A percentile compares a stretch with the other conserved stretches of the same genome.
These are phyloP conservation scores for Motacilla tschutschensis DNA, from an alignment of 2,113 vertebrate genomes.

Conservation along the genomic window DNA sequence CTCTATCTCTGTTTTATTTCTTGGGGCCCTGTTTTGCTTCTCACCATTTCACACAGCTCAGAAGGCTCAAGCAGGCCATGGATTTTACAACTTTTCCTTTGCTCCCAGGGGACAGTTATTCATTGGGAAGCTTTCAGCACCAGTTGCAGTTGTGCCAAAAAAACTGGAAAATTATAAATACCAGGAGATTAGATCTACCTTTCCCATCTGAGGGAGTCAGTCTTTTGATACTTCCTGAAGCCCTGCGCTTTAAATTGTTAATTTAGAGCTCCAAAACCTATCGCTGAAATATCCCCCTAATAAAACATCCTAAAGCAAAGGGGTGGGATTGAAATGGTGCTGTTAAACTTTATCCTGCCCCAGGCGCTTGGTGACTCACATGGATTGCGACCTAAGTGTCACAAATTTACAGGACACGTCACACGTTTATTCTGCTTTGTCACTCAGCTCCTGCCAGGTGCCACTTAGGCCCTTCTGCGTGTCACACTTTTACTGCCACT, in stretches of 20 bases:
- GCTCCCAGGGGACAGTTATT: neutral
- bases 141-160: neutral
- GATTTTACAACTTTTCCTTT: neutral
- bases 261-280: slow-evolving; percentile 11
- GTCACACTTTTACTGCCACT: slow-evolving; percentile 41
- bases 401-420: slow-evolving; percentile 41
- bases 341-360: slow-evolving; percentile 16
- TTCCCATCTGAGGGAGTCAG: neutral
- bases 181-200: neutral
- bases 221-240: slow-evolving; percentile 24
- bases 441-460: slow-evolving; percentile 53
- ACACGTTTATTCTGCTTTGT: slow-evolving; percentile 43
- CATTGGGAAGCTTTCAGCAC: neutral
- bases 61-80: accelerated
- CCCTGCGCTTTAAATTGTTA: neutral
- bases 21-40: neutral
- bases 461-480: neutral
- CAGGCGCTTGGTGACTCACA: slow-evolving; percentile 11
- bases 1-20: neutral
- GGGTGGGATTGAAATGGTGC: slow-evolving; percentile 12
- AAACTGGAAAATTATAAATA: slow-evolving; percentile 33
- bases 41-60: neutral
- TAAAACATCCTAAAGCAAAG: slow-evolving; percentile 10
- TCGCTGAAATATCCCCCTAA: neutral
- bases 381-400: slow-evolving; percentile 28